phyloP scores from a whole-genome alignment of 2,888 invertebrate genomes.

The Congeria kusceri region DNA sequence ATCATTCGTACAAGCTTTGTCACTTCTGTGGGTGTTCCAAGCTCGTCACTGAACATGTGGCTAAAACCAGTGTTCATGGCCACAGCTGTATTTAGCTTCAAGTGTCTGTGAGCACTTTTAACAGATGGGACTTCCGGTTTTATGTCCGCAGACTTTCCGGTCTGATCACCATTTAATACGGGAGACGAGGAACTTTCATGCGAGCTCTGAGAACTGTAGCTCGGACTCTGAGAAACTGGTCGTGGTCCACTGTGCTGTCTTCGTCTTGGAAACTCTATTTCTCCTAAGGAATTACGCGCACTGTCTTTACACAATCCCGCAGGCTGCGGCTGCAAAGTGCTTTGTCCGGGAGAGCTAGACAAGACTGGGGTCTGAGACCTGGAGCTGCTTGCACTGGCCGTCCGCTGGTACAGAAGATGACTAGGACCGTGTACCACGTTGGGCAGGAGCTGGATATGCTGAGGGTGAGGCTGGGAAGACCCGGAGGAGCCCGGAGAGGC shows the following conservation, averaged over 20 bases:
- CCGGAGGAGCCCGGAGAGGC: slow-evolving; percentile 60
- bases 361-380: slow-evolving; percentile 68
- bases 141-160: slow-evolving; percentile 1
- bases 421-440: slow-evolving; percentile 80
- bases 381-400: slow-evolving; percentile 62
- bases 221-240: slow-evolving; percentile 62
- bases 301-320: slow-evolving; percentile 33
- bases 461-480: slow-evolving; percentile 57
- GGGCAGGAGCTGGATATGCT: slow-evolving; percentile 79
- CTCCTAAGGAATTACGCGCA: slow-evolving; percentile 38
- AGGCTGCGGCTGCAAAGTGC: slow-evolving; percentile 21
- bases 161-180: slow-evolving; percentile 49
- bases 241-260: slow-evolving; percentile 61
- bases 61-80: slow-evolving; percentile 77
- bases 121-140: slow-evolving; percentile 1
- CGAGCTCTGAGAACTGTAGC: slow-evolving; percentile 62
- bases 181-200: slow-evolving; percentile 64
- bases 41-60: slow-evolving; percentile 79
- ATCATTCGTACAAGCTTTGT: slow-evolving; percentile 79
- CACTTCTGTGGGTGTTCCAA: slow-evolving; percentile 80
- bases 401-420: slow-evolving; percentile 68
- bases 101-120: slow-evolving; percentile 27
- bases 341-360: slow-evolving; percentile 56
- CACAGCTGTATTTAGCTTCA: slow-evolving; percentile 64
- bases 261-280: slow-evolving; percentile 51